Percentiles rank a stretch among this genome's conserved stretches.
phyloP scores from a whole-genome alignment of 2,888 invertebrate species.

The Sisyra nigra region DNA sequence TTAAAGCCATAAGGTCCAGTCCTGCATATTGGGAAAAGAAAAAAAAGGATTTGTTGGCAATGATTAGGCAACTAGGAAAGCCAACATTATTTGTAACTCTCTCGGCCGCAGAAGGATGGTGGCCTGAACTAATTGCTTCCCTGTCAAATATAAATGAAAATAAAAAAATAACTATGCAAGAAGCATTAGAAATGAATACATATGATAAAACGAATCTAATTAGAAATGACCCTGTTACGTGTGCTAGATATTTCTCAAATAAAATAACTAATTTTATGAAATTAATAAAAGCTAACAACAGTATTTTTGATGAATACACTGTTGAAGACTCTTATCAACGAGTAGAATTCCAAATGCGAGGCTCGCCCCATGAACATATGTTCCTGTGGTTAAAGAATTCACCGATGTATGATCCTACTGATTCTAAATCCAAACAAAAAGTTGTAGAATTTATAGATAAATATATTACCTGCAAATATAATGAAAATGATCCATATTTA shows the following conservation, averaged over 20 bases:
- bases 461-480: too few species aligned
- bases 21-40: conserved; percentile 13
- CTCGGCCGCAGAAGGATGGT: conserved; percentile 12
- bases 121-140: conserved; percentile 12
- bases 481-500: too few species aligned
- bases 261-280: too few species aligned
- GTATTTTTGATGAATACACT: conserved; percentile 10
- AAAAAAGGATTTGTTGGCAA: conserved; percentile 14
- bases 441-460: too few species aligned
- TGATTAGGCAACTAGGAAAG: conserved; percentile 14
- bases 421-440: too few species aligned
- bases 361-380: too few species aligned
- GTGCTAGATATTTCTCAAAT: conserved; percentile 12
- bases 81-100: too few species aligned
- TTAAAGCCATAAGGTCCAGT: conserved; percentile 10
- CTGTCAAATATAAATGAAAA: conserved; percentile 6
- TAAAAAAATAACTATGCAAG: conserved; percentile 5
- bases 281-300: too few species aligned
- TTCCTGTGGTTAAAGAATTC: conserved; percentile 12
- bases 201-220: conserved; percentile 13
- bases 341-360: conserved; percentile 16
- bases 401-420: conserved; percentile 6
- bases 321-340: conserved; percentile 12
- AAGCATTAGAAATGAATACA: conserved; percentile 4
- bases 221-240: conserved; percentile 14